Base-by-base conservation (phyloP, 2,113 vertebrate genomes). In the Oreochromis tanganicae region DNA sequence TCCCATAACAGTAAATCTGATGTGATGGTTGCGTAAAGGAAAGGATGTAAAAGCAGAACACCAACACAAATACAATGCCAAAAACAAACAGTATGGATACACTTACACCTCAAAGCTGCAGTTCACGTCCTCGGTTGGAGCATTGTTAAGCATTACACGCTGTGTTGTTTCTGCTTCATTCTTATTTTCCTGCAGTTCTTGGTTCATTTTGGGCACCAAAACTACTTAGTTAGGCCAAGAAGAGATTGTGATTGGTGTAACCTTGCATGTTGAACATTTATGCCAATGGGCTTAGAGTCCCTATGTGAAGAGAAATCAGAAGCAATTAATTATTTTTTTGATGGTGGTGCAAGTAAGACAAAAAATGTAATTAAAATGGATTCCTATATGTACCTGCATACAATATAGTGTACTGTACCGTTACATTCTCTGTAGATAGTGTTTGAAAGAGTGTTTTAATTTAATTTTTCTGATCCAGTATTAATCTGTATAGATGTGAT, bases 1-100 rank as follows among this genome's bases (percentile, higher is more conserved):
- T 75, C 5, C 43, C 24, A 2, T 0, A 29, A 24, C 24, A 29
- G 43, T 0, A 19, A 19, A 75, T 50, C 9, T 75, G 4, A 27
- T 48, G 41, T 11, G 9, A 48, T 5, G 41, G 41, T 48, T 11
- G 5, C 1, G 1, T 66, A 46, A 75, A 73, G 0, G 38, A 73
- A 17, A 73, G 41, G 41, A 2, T 1, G 1, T 29, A 48, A 29
- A 48, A 48, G 7, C n/a, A 71, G 66, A 71, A 71, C 38, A 71
- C 7, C 66, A 0, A 38, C 9, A n/a, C 3, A 24, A 24, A 24
- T 24, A 0, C 0, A 16, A 24, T 16, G 7, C 66, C 41, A 43
- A 2, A 68, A 71, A 3, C 12, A 43, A 6, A 71, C 12, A 0
- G 13, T 41, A 14, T 71, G 38, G 66, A 43, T 46, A 14, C 38